These are phyloP conservation scores for Stenoptilia bipunctidactyla DNA, from an alignment of 2,888 invertebrate species.

Conservation along the genomic window DNA sequence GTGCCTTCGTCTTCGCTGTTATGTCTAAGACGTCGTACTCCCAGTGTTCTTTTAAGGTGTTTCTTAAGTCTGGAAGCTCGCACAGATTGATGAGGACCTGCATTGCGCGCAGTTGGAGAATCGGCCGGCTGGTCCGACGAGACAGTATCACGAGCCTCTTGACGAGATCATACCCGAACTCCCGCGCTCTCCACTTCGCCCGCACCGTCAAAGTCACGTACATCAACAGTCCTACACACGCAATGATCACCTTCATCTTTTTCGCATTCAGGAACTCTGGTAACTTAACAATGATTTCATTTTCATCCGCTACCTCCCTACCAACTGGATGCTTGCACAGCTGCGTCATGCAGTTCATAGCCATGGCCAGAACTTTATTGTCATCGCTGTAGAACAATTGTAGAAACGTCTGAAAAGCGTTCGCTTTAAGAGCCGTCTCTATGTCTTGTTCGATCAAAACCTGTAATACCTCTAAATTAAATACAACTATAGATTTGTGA, in stretches of 20 bases:
- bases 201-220: slow-evolving; percentile 45
- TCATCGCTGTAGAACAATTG: slow-evolving; percentile 31
- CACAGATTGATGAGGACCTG: slow-evolving; percentile 51
- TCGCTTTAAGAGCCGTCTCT: slow-evolving; percentile 33
- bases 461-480: slow-evolving; percentile 42
- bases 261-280: slow-evolving; percentile 22
- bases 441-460: slow-evolving; percentile 45
- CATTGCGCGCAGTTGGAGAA: slow-evolving; percentile 38
- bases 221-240: slow-evolving; percentile 36
- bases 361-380: slow-evolving; percentile 29
- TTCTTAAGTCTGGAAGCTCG: slow-evolving; percentile 47
- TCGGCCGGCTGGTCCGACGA: slow-evolving; percentile 28
- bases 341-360: slow-evolving; percentile 50
- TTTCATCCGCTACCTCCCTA: slow-evolving; percentile 36
- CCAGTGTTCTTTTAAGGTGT: slow-evolving; percentile 36
- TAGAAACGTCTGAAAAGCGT: slow-evolving; percentile 47
- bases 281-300: slow-evolving; percentile 37
- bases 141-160: slow-evolving; percentile 31
- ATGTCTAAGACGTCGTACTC: slow-evolving; percentile 26
- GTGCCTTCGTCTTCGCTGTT: slow-evolving; percentile 35
- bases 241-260: slow-evolving; percentile 31
- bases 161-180: slow-evolving; percentile 30
- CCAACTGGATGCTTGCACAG: slow-evolving; percentile 50
- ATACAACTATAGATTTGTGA: slow-evolving; percentile 36
- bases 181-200: slow-evolving; percentile 55